Percentiles rank a stretch among this genome's conserved stretches.
Conservation (phyloP, 2,797 vertebrate genomes). For the Gastrophryne carolinensis region DNA sequence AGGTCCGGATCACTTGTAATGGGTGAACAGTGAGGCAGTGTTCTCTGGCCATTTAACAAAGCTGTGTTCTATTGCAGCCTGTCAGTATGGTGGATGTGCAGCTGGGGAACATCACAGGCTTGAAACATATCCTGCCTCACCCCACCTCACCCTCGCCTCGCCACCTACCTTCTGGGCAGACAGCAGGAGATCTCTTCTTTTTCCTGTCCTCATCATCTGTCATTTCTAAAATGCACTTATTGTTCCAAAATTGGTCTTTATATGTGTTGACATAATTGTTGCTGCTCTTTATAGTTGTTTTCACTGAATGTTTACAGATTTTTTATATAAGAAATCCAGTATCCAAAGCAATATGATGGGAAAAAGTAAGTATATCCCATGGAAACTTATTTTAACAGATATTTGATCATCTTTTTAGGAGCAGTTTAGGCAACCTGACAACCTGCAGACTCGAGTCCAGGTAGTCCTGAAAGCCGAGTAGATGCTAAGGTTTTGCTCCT, state of each 20-base stretch:
- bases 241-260: no score
- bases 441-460: no score
- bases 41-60: neutral
- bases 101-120: conserved; percentile 33
- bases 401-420: no score
- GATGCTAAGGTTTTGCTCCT: no score
- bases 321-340: no score
- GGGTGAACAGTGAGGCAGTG: neutral
- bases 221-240: no score
- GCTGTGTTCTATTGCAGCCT: conserved; percentile 12
- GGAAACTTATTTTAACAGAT: no score
- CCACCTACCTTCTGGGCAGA: conserved; percentile 1
- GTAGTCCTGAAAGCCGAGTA: no score
- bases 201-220: neutral
- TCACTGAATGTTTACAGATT: neutral
- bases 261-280: no score
- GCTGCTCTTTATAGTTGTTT: neutral
- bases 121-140: conserved; percentile 33
- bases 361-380: no score
- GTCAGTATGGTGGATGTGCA: conserved; percentile 22
- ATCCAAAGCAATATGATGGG: no score
- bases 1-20: neutral
- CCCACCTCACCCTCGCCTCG: neutral
- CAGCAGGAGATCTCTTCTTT: neutral
- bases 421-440: no score